phyloP scores from a whole-genome alignment of 1,140 invertebrate genomes.

The Drosophila ercepeae region DNA sequence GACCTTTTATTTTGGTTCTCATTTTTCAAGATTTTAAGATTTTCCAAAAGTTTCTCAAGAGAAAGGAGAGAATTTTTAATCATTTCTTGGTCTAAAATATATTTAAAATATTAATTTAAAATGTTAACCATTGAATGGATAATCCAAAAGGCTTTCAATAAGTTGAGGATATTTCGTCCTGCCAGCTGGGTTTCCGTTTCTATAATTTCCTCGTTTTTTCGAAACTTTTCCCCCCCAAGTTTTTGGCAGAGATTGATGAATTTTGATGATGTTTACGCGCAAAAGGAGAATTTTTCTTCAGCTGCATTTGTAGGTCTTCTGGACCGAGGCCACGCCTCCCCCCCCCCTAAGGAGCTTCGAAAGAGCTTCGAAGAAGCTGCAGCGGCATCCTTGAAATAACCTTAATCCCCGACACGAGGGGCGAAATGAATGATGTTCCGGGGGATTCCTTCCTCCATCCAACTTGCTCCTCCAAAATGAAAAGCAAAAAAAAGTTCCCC shows the following conservation, averaged over 20 bases:
- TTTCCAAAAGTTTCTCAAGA: no score
- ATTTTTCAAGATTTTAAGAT: no score
- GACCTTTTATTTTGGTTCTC: no score
- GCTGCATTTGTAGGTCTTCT: slow-evolving; percentile 50
- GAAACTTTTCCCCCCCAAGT: slow-evolving; percentile 68
- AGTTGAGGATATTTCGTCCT: background rate
- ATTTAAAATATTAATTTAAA: background rate
- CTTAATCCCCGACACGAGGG: slow-evolving; percentile 79
- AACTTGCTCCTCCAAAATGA: background rate
- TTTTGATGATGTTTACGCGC: slow-evolving; percentile 82
- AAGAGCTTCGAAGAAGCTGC: slow-evolving; percentile 17
- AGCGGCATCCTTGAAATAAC: slow-evolving; percentile 81
- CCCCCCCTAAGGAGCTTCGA: background rate
- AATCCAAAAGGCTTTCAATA: background rate
- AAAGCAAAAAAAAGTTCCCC: background rate
- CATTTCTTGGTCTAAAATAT: no score
- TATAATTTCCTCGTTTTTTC: background rate
- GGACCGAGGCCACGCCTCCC: background rate
- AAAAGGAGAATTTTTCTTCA: slow-evolving; percentile 66
- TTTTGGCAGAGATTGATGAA: slow-evolving; percentile 84
- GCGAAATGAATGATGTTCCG: slow-evolving; percentile 79
- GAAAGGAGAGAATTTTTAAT: no score
- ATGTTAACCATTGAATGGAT: no score
- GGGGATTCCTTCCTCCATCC: slow-evolving; percentile 12
- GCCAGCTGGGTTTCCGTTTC: background rate